Percentiles rank a stretch among this genome's conserved stretches.
Conservation (phyloP, 2,888 invertebrate genomes). For the Steinernema hermaphroditum region DNA sequence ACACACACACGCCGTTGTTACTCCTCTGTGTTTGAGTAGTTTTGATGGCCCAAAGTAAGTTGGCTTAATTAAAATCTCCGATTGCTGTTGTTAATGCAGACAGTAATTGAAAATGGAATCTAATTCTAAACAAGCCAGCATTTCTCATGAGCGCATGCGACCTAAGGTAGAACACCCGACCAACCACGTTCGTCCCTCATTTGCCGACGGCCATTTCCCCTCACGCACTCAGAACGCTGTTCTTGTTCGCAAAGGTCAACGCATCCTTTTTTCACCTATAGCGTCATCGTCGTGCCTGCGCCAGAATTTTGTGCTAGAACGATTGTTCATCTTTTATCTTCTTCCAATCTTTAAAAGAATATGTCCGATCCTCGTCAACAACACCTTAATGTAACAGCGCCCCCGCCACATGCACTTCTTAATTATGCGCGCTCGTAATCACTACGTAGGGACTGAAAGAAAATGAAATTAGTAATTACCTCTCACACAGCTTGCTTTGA, state of each 20-base stretch:
- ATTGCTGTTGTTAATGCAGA: slow-evolving; percentile 26
- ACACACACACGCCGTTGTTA: slow-evolving; percentile 27
- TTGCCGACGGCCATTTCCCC: slow-evolving; percentile 17
- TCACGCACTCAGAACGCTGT: slow-evolving; percentile 20
- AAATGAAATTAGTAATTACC: no score
- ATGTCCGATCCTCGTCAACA: neutral
- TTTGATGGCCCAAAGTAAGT: slow-evolving; percentile 25
- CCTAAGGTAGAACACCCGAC: neutral
- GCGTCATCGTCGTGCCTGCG: neutral
- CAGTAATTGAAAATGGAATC: slow-evolving; percentile 13
- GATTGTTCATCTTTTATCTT: neutral
- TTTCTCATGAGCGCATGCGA: slow-evolving; percentile 13
- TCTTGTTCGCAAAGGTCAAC: slow-evolving; percentile 28
- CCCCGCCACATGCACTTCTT: no score
- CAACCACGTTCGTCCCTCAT: slow-evolving; percentile 21
- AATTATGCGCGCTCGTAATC: no score
- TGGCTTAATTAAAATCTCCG: neutral
- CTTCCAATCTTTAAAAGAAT: neutral
- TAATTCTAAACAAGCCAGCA: no score
- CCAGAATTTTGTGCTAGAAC: slow-evolving; percentile 11
- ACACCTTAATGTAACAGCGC: no score
- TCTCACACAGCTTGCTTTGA: no score
- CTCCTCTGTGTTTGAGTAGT: slow-evolving; percentile 22
- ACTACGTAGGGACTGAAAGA: no score
- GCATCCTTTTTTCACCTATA: slow-evolving; percentile 5